These are phyloP conservation scores for Bolinopsis microptera DNA, from an alignment of 37 sponge, comb jelly and placozoan species.

Conservation along the genomic window DNA sequence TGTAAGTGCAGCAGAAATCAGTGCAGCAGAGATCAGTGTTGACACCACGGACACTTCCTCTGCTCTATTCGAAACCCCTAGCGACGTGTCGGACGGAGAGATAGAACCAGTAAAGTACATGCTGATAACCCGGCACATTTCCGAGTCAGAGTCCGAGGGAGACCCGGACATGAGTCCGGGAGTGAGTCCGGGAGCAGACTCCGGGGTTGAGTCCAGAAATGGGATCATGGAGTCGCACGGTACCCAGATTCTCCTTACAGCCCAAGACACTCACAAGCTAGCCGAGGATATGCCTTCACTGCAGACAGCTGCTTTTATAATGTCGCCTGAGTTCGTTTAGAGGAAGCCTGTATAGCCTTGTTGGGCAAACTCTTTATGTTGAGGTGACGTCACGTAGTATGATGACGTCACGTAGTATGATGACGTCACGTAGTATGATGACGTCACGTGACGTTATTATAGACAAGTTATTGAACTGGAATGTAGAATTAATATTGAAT, in stretches of 20 bases:
- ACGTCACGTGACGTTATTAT: not conserved
- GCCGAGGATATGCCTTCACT: not conserved
- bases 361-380: too few species aligned
- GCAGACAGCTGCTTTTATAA: not conserved
- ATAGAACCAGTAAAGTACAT: not conserved
- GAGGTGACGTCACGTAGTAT: too few species aligned
- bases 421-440: too few species aligned
- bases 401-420: too few species aligned
- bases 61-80: not conserved
- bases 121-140: not conserved
- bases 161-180: not conserved
- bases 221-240: too few species aligned
- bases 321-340: not conserved
- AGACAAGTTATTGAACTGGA: too few species aligned
- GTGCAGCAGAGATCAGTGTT: not conserved
- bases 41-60: not conserved
- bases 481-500: too few species aligned
- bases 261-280: not conserved
- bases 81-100: conserved; percentile 30
- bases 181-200: not conserved
- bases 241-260: not conserved
- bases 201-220: not conserved
- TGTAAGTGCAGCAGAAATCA: not conserved
- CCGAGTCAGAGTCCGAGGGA: not conserved
- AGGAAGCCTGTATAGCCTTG: too few species aligned